Base-by-base conservation (phyloP, 2,113 vertebrate genomes). In the Mustela lutreola region DNA sequence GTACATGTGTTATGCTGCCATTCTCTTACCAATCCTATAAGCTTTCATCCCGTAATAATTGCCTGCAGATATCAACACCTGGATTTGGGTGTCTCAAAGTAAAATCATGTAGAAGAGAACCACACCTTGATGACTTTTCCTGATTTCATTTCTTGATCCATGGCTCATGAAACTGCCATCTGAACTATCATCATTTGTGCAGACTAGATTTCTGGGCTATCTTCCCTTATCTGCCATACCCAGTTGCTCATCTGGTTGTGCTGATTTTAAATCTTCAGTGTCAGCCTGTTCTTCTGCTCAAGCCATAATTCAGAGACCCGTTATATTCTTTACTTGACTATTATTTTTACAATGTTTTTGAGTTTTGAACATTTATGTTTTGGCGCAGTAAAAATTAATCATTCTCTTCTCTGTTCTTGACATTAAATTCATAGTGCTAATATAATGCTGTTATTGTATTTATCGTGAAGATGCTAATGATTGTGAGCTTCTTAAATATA, bases 301-400 rank as follows among this genome's bases (percentile, higher is more conserved):
- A 45, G 6, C 36, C 42, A 0, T 84, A 31, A 56, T 60, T 80
- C 60, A 39, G 22, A 4, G 78, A 85, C 8, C 39, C 0, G 0
- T 58, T 63, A 24, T 85, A 67, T 14, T 67, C 42, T 89, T 62
- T 67, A 60, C 26, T 88, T 92, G 22, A 45, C 26, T 90, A 4
- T 48, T 71, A 26, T 42, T 82, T 90, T 89, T 70, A 45, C 5
- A 81, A 0, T 88, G 18, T 84, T 84, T 95, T 83, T 81, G 36
- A 96, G 42, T 90, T 86, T 71, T 94, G 42, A 95, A 83, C n/a
- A 36, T 53, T 70, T 79, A 12, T 48, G 48, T 85, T 79, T n/a
- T n/a, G 22, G 53, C 3, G 24, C 56, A 93, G 48, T 84, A 70
- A 86, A 95, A 81, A 73, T 70, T n/a, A 56, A 56, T 92, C 50